Base-by-base conservation (phyloP, 2,888 invertebrate species). In the Allophyes oxyacanthae region DNA sequence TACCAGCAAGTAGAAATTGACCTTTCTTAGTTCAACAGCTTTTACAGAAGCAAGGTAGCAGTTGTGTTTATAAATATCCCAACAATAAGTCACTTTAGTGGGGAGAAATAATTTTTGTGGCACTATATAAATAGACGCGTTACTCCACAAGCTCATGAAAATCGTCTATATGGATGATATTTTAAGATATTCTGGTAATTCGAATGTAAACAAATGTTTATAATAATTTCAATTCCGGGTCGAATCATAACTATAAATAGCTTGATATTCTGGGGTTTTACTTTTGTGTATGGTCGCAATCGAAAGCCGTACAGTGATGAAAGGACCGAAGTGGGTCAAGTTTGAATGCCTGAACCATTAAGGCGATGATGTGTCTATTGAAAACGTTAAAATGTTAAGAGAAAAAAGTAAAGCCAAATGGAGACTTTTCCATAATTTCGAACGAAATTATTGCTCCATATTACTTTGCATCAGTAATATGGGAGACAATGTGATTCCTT, bases 41-140 rank as follows among this genome's bases (percentile, higher is more conserved):
- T 38, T 9, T 40, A 40, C 32, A 57, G 65, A 70, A 69, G 61
- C 62, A 68, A 64, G 61, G 67, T 59, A 67, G 75, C 49, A 64
- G 72, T 64, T 78, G 79, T 86, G 86, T 88, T 86, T 87, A 64
- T 60, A 52, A 67, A 64, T 84, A 86, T 86, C 64, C 77, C 76
- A 79, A 82, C 82, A 85, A 87, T n/a, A 83, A 87, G 83, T 87
- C 86, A 86, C 85, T 75, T 72, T 44, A 68, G 61, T 74, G 69
- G 65, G 75, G 80, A 79, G 77, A 79, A 77, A 64, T 70, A 62
- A 81, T 83, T 83, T 84, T 81, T 74, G 79, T 85, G 86, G 83
- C 86, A 82, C 74, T 72, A 77, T 83, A 73, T 81, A 86, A 86
- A 86, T 86, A 88, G 82, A 84, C 60, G 54, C 59, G 72, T 64